Percentiles rank a stretch among this genome's conserved stretches.
Evolutionary conservation across 2,888 invertebrate genomes (phyloP).

Genomic region (Erannis defoliaria): DNA sequence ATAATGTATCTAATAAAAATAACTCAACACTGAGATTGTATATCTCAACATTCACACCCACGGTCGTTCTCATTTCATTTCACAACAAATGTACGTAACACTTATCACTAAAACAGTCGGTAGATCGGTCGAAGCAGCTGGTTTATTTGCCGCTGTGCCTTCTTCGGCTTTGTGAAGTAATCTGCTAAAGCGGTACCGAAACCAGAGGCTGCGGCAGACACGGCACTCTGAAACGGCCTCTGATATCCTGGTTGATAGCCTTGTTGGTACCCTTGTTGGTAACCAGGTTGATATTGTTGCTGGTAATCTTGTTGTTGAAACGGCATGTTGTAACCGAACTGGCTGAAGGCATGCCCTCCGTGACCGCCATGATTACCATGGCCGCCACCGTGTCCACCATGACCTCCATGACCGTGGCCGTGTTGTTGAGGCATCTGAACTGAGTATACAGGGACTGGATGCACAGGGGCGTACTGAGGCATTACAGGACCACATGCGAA

Average conservation of each 20-base stretch:
- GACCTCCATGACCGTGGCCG: conserved; percentile 50
- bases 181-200: conserved; percentile 83
- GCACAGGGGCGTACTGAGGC: conserved; percentile 44
- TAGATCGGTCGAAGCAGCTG: conserved; percentile 73
- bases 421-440: conserved; percentile 51
- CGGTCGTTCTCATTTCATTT: conserved; percentile 29
- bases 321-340: conserved; percentile 38
- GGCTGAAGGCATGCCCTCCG: conserved; percentile 40
- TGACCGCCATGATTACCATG: conserved; percentile 42
- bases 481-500: conserved; percentile 65
- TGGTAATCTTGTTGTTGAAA: conserved; percentile 29
- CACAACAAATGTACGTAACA: conserved; percentile 26
- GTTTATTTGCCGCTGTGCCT: conserved; percentile 71
- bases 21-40: conserved; percentile 11
- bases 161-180: conserved; percentile 70
- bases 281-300: conserved; percentile 40
- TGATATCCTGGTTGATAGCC: conserved; percentile 43
- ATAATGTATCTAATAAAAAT: background rate
- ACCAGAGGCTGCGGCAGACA: conserved; percentile 81
- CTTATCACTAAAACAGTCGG: conserved; percentile 61
- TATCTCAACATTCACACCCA: conserved; percentile 27
- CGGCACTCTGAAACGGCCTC: conserved; percentile 69
- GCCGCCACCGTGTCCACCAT: conserved; percentile 48
- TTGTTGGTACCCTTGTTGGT: conserved; percentile 36
- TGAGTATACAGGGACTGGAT: conserved; percentile 43